Evolutionary conservation across 1,140 invertebrate species (phyloP).

Genomic region (Antheraea mylitta): DNA sequence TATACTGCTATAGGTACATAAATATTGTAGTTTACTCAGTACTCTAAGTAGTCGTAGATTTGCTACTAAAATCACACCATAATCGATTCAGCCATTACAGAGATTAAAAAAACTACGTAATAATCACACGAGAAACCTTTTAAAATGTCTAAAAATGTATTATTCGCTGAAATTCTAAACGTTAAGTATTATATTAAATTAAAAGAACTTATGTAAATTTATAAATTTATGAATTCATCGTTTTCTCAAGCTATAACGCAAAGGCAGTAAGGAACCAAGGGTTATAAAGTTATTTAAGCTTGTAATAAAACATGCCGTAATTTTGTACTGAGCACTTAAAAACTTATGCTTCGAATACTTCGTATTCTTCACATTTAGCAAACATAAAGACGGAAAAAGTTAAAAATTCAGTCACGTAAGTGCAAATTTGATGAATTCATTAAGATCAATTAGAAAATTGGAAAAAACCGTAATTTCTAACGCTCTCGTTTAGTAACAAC

Average conservation of each 20-base stretch:
- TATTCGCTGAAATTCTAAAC: too few species aligned
- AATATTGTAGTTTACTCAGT: too few species aligned
- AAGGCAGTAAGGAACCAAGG: not conserved
- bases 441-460: conserved; percentile 16
- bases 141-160: too few species aligned
- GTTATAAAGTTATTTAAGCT: not conserved
- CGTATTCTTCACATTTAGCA: conserved; percentile 2
- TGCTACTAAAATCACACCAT: too few species aligned
- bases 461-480: conserved; percentile 25
- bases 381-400: conserved; percentile 13
- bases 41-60: too few species aligned
- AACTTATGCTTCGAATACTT: conserved; percentile 17
- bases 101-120: too few species aligned
- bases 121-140: too few species aligned
- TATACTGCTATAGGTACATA: too few species aligned
- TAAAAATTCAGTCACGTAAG: conserved; percentile 21
- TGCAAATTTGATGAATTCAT: conserved; percentile 29
- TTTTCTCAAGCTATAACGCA: not conserved
- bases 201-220: not conserved
- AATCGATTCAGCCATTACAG: too few species aligned
- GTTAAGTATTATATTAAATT: not conserved
- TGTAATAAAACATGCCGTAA: not conserved
- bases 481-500: not conserved
- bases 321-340: conserved; percentile 16
- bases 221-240: not conserved